Evolutionary conservation across 1,140 invertebrate species (phyloP).

Genomic region (Drosophila burlai): DNA sequence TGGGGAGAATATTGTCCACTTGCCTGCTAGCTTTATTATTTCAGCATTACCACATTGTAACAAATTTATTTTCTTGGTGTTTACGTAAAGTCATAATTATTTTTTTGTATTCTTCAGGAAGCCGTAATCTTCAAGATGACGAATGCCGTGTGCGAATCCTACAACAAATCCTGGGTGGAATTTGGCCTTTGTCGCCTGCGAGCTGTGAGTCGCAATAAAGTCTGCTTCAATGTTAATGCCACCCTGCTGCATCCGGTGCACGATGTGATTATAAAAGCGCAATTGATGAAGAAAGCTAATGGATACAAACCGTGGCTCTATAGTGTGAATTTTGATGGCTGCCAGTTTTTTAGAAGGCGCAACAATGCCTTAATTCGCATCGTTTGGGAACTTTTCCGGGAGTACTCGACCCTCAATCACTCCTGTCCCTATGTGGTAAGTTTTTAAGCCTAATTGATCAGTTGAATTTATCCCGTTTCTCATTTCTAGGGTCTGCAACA

Average conservation of each 20-base stretch:
- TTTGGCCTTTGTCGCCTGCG: constrained; percentile 44
- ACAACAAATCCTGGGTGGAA: constrained; percentile 57
- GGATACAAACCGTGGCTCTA: constrained; percentile 67
- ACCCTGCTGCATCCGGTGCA: constrained; percentile 40
- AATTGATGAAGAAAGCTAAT: constrained; percentile 53
- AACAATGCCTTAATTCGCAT: constrained; percentile 47
- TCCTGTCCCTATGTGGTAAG: constrained; percentile 56
- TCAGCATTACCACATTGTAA: constrained; percentile 11
- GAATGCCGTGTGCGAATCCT: constrained; percentile 57
- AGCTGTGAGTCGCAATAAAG: constrained; percentile 49
- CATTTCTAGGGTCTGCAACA: constrained; percentile 36
- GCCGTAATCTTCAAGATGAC: constrained; percentile 51
- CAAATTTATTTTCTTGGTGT: background rate
- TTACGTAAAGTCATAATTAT: background rate
- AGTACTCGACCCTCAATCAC: constrained; percentile 57
- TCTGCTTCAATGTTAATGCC: constrained; percentile 44
- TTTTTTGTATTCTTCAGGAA: constrained; percentile 16
- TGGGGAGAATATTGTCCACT: constrained; percentile 16
- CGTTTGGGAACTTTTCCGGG: constrained; percentile 51
- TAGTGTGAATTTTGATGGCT: constrained; percentile 41
- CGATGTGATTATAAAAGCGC: constrained; percentile 35
- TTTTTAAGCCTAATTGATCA: no score
- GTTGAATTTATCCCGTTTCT: background rate
- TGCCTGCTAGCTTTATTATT: constrained; percentile 13
- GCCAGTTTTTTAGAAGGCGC: constrained; percentile 40